Evolutionary conservation across 2,888 invertebrate species (phyloP).

Genomic region (Elysia crispata): DNA sequence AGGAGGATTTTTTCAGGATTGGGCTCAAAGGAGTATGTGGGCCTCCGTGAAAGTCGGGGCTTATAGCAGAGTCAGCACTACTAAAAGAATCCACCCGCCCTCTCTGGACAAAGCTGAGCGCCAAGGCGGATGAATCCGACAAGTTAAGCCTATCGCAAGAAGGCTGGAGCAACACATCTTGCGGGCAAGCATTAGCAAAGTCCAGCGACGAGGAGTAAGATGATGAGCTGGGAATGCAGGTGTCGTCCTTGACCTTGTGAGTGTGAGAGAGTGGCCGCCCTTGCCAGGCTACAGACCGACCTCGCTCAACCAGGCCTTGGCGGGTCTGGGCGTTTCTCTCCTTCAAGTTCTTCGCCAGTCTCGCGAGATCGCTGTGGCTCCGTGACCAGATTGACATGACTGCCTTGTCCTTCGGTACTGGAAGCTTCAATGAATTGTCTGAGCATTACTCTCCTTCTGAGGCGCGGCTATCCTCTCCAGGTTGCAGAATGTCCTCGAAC

Average conservation of each 20-base stretch:
- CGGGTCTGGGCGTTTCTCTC: conserved; percentile 43
- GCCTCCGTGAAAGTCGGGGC: conserved; percentile 26
- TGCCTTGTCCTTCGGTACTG: neutral
- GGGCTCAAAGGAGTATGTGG: neutral
- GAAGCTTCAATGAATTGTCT: neutral
- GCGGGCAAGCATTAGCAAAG: too few relatives aligned
- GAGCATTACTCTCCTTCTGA: neutral
- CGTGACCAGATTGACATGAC: conserved; percentile 55
- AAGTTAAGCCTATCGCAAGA: neutral
- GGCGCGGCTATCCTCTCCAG: too few relatives aligned
- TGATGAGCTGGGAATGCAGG: too few relatives aligned
- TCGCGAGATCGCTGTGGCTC: conserved; percentile 52
- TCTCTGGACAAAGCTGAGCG: too few relatives aligned
- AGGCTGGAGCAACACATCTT: neutral
- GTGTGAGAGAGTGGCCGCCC: too few relatives aligned
- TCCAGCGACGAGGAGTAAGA: too few relatives aligned
- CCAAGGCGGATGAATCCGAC: neutral
- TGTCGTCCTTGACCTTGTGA: too few relatives aligned
- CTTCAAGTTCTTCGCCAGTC: conserved; percentile 50
- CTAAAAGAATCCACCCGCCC: conserved; percentile 22
- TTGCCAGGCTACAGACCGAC: neutral
- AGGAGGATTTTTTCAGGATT: neutral
- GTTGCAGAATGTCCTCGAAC: too few relatives aligned
- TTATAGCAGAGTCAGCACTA: conserved; percentile 31
- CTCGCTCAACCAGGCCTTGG: conserved; percentile 11